phyloP scores from a whole-genome alignment of 2,888 invertebrate genomes.

The Nasonovia ribisnigri region DNA sequence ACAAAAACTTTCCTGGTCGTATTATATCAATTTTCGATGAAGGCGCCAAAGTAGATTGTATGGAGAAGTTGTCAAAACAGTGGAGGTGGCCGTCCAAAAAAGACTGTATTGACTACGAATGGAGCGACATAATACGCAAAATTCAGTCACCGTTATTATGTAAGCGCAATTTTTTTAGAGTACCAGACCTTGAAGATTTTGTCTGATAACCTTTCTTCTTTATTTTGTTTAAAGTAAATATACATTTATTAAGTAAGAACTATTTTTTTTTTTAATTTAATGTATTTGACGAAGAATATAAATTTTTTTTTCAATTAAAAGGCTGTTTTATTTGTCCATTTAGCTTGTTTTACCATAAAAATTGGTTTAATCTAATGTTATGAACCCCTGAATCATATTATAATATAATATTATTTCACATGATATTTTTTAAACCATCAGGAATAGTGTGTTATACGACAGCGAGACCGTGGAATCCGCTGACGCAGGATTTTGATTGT shows the following conservation, averaged over 20 bases:
- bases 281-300: too few species aligned
- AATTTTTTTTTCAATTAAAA: too few species aligned
- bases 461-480: too few species aligned
- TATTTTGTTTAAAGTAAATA: not conserved
- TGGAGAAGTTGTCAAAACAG: conserved; percentile 1
- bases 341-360: too few species aligned
- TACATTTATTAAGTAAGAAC: not conserved
- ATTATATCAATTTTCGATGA: not conserved
- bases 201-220: not conserved
- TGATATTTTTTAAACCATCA: too few species aligned
- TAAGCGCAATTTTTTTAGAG: conserved; percentile 13
- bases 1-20: conserved; percentile 17
- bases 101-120: not conserved
- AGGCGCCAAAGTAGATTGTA: conserved; percentile 11
- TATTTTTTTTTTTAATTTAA: not conserved
- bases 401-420: too few species aligned
- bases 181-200: not conserved
- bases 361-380: too few species aligned
- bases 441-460: too few species aligned
- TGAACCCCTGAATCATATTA: too few species aligned
- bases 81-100: conserved; percentile 21
- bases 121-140: not conserved
- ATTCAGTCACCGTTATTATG: conserved; percentile 9
- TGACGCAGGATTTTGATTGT: too few species aligned
- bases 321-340: too few species aligned